Conservation (phyloP, 2,888 invertebrate genomes). For the Acronicta alni region DNA sequence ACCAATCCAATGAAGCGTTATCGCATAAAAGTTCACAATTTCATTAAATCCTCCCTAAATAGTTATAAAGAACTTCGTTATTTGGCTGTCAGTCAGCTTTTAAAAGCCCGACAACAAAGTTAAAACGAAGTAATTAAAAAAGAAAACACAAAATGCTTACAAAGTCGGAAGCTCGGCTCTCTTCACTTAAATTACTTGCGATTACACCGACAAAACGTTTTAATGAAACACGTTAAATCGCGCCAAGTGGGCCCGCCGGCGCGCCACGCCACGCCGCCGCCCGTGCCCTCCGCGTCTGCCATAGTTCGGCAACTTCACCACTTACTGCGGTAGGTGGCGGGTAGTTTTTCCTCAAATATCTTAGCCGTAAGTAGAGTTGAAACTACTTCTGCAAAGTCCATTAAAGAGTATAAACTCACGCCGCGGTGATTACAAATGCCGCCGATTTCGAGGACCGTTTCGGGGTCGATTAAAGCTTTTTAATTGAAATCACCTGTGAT, state of each 20-base stretch:
- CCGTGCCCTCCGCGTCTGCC: constrained; percentile 67
- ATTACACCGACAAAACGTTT: constrained; percentile 89
- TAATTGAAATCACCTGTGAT: constrained; percentile 80
- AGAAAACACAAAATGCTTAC: constrained; percentile 89
- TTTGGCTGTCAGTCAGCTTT: constrained; percentile 89
- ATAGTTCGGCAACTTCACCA: constrained; percentile 84
- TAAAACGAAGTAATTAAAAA: constrained; percentile 89
- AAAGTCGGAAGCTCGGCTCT: constrained; percentile 89
- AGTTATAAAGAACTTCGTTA: constrained; percentile 88
- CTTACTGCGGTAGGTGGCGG: constrained; percentile 83
- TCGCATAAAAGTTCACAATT: constrained; percentile 80
- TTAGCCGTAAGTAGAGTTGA: constrained; percentile 87
- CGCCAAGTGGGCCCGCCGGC: constrained; percentile 81
- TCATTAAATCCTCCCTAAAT: constrained; percentile 85
- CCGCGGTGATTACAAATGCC: constrained; percentile 85
- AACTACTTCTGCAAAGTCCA: constrained; percentile 88
- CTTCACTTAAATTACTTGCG: constrained; percentile 89
- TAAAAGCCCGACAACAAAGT: constrained; percentile 88
- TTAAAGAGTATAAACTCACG: constrained; percentile 87
- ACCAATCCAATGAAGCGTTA: constrained; percentile 72
- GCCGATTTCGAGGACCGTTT: constrained; percentile 83
- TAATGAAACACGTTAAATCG: constrained; percentile 89
- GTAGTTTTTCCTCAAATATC: constrained; percentile 89
- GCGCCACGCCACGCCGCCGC: constrained; percentile 56
- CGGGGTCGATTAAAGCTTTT: constrained; percentile 81